These are phyloP conservation scores for Drosophila formosana DNA, from an alignment of 2,888 invertebrate genomes.

Conservation along the genomic window DNA sequence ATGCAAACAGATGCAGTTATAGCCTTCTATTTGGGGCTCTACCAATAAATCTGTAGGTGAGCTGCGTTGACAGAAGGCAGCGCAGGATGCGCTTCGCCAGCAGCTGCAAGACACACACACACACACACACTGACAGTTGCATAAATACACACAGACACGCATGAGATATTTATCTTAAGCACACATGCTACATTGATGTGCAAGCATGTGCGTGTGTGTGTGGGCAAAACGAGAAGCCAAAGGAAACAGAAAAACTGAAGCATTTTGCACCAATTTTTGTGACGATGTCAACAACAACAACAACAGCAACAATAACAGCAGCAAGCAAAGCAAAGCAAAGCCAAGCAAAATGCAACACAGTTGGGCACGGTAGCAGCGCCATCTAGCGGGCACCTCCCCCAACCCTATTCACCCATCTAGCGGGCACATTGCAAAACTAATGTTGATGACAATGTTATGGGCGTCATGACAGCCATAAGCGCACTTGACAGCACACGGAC, in stretches of 20 bases:
- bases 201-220: slow-evolving; percentile 5
- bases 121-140: slow-evolving; percentile 13
- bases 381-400: slow-evolving; percentile 8
- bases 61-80: slow-evolving; percentile 25
- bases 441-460: slow-evolving; percentile 83
- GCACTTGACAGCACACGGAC: slow-evolving; percentile 71
- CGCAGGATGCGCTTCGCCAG: slow-evolving; percentile 26
- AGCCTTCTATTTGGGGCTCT: slow-evolving; percentile 57
- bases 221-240: slow-evolving; percentile 16
- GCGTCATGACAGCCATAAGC: slow-evolving; percentile 82
- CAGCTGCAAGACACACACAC: slow-evolving; percentile 15
- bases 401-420: background rate
- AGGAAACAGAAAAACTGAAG: slow-evolving; percentile 51
- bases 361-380: slow-evolving; percentile 34
- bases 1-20: slow-evolving; percentile 7
- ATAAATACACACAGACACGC: slow-evolving; percentile 1
- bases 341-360: slow-evolving; percentile 17
- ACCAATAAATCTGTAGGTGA: slow-evolving; percentile 62
- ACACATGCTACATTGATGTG: slow-evolving; percentile 44
- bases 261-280: slow-evolving; percentile 79
- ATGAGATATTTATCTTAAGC: slow-evolving; percentile 56
- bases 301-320: slow-evolving; percentile 23
- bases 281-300: slow-evolving; percentile 72
- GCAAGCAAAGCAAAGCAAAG: slow-evolving; percentile 31
- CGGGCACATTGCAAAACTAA: slow-evolving; percentile 63